These are phyloP conservation scores for Notothenia coriiceps DNA, from an alignment of 2,113 vertebrate species.

Conservation along the genomic window DNA sequence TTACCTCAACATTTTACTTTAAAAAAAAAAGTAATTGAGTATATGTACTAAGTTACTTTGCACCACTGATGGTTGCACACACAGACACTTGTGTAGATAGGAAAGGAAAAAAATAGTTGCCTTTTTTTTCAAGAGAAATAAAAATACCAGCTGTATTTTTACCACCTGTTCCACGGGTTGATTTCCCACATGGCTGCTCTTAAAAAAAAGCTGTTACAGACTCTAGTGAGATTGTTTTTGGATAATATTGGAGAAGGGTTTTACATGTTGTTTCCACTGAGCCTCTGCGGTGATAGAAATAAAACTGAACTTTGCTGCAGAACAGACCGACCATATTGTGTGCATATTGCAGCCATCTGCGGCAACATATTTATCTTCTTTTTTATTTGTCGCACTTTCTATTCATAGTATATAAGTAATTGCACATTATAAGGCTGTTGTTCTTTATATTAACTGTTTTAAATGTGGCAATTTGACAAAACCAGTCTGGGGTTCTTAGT, in stretches of 20 bases:
- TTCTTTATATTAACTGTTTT: not conserved
- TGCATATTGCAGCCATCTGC: conserved; percentile 33
- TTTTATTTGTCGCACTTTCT: not conserved
- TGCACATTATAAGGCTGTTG: not conserved
- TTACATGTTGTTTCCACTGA: conserved; percentile 12
- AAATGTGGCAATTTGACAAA: not conserved
- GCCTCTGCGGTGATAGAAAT: conserved; percentile 35
- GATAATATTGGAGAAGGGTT: not conserved
- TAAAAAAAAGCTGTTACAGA: not conserved
- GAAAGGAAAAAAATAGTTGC: not conserved
- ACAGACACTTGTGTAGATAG: not conserved
- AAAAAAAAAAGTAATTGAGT: too few relatives aligned
- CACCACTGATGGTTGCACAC: not conserved
- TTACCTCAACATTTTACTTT: too few relatives aligned
- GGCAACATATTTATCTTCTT: not conserved
- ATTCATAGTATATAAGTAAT: not conserved
- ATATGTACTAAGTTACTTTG: too few relatives aligned
- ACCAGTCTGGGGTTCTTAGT: not conserved
- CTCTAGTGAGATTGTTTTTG: not conserved
- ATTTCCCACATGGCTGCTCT: conserved; percentile 1
- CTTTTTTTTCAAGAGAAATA: not conserved
- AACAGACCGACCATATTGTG: conserved; percentile 39
- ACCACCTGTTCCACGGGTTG: not conserved
- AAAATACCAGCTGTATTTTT: not conserved
- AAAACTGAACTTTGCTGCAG: conserved; percentile 8